Evolutionary conservation across 2,888 invertebrate species (phyloP).

Genomic region (Drosophila niveifrons): DNA sequence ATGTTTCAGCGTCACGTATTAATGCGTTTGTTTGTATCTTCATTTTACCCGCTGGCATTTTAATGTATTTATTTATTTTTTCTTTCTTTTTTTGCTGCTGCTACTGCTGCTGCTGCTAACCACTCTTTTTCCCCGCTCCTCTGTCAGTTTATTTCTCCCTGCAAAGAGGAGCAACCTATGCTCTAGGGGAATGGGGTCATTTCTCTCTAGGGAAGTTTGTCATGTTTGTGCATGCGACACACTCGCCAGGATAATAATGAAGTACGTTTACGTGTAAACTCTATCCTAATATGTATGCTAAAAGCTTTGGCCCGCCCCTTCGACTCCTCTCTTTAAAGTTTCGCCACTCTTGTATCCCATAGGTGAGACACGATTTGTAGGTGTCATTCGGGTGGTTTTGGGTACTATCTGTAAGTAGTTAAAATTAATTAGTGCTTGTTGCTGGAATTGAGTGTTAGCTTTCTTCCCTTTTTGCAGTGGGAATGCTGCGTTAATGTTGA

Average conservation of each 20-base stretch:
- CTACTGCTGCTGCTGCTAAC: constrained; percentile 2
- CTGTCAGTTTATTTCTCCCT: background rate
- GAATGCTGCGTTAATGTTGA: constrained; percentile 9
- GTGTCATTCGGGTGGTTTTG: background rate
- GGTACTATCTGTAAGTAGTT: constrained; percentile 21
- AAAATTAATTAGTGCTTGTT: constrained; percentile 52
- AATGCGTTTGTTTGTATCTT: constrained; percentile 84
- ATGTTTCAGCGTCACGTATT: constrained; percentile 83
- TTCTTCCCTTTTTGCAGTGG: background rate
- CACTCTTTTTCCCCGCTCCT: background rate
- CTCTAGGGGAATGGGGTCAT: constrained; percentile 12
- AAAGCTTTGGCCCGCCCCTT: constrained; percentile 52
- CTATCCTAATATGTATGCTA: constrained; percentile 79
- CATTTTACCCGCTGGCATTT: constrained; percentile 84
- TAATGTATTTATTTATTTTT: constrained; percentile 80
- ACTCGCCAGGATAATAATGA: constrained; percentile 78
- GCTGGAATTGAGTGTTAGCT: constrained; percentile 29
- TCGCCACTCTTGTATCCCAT: background rate
- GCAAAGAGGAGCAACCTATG: constrained; percentile 21
- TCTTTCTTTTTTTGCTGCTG: constrained; percentile 7
- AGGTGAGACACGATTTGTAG: constrained; percentile 1
- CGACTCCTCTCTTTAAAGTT: constrained; percentile 6
- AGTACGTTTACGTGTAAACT: constrained; percentile 80
- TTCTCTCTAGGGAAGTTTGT: constrained; percentile 54
- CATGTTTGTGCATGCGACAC: constrained; percentile 79